Percentiles rank a stretch among this genome's conserved stretches.
Conservation (phyloP, 2,797 vertebrate species). For the Schizopygopsis malacanthus region DNA sequence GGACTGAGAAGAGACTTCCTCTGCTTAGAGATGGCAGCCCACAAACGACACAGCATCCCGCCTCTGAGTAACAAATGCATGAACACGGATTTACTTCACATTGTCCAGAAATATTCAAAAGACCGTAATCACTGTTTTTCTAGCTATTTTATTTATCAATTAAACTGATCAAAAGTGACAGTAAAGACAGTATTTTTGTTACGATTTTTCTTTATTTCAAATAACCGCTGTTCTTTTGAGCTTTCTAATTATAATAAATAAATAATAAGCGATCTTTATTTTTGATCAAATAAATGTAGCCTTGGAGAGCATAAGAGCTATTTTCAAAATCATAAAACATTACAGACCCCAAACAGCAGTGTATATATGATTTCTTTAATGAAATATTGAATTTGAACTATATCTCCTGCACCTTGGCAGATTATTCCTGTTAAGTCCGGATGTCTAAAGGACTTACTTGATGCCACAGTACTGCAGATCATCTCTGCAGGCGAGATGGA, state of each 20-base stretch:
- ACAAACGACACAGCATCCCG: slow-evolving; percentile 84
- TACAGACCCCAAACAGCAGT: background rate
- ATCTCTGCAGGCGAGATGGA: slow-evolving; percentile 80
- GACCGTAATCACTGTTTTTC: background rate
- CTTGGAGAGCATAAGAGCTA: background rate
- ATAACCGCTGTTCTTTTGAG: too few species aligned
- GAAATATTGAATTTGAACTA: background rate
- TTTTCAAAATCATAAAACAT: background rate
- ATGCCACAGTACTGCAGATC: slow-evolving; percentile 85
- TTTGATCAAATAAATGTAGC: background rate
- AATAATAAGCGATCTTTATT: background rate
- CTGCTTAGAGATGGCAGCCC: slow-evolving; percentile 79
- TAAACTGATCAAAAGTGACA: background rate
- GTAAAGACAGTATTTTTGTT: too few species aligned
- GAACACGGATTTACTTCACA: slow-evolving; percentile 7
- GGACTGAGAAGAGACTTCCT: slow-evolving; percentile 68
- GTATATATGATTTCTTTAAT: background rate
- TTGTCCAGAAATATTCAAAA: background rate
- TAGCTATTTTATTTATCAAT: background rate
- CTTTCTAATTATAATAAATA: background rate
- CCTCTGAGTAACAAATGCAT: slow-evolving; percentile 74
- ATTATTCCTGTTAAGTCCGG: background rate
- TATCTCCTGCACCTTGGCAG: background rate
- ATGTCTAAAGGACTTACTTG: slow-evolving; percentile 74
- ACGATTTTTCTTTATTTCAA: background rate